phyloP scores from a whole-genome alignment of 2,888 invertebrate species.

The Nycteola revayana region DNA sequence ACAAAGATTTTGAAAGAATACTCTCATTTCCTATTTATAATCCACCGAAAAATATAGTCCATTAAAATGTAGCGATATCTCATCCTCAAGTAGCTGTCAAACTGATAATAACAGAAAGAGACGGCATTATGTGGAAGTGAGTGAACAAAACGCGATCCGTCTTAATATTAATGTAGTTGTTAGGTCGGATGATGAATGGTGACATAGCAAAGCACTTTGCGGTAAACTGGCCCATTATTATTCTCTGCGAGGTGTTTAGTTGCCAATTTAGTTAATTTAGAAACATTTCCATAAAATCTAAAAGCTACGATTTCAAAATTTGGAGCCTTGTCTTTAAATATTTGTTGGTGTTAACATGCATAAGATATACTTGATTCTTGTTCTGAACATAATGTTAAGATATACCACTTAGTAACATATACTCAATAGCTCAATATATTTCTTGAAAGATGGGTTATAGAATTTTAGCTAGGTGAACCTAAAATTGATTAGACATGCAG shows the following conservation, averaged over 20 bases:
- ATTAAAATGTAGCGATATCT: constrained; percentile 38
- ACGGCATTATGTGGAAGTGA: constrained; percentile 39
- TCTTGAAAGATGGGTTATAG: no score
- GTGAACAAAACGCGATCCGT: constrained; percentile 55
- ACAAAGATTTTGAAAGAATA: constrained; percentile 16
- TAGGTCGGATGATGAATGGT: constrained; percentile 68
- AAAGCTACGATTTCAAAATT: constrained; percentile 7
- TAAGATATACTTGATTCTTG: no score
- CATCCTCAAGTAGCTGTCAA: constrained; percentile 50
- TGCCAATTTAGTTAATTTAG: constrained; percentile 55
- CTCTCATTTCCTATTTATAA: constrained; percentile 29
- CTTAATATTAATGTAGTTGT: constrained; percentile 70
- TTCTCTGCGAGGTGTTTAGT: constrained; percentile 61
- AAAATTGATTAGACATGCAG: no score
- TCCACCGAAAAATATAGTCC: constrained; percentile 32
- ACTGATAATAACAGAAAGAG: constrained; percentile 52
- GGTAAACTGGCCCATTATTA: constrained; percentile 68
- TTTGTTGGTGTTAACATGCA: no score
- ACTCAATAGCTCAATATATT: no score
- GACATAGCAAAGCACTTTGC: constrained; percentile 78
- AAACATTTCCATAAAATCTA: constrained; percentile 25
- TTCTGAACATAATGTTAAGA: no score
- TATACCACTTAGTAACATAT: no score
- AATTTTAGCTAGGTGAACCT: no score
- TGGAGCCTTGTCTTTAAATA: no score